These are phyloP conservation scores for Aphelocoma californica DNA, from an alignment of 2,797 vertebrate genomes.

Conservation along the genomic window DNA sequence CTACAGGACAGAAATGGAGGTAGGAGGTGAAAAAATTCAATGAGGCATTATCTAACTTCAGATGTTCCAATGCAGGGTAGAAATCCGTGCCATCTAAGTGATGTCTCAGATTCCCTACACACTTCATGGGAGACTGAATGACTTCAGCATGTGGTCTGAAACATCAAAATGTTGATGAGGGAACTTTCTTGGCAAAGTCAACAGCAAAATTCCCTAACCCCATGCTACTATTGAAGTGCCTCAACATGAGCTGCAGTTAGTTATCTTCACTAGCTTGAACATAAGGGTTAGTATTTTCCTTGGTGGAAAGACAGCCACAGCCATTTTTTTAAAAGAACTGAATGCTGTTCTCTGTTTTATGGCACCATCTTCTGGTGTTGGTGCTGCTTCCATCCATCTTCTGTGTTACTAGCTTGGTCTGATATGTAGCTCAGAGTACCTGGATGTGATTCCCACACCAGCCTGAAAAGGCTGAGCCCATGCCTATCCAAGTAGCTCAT, in stretches of 20 bases:
- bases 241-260: background rate
- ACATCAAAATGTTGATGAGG: background rate
- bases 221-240: background rate
- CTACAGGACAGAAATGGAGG: background rate
- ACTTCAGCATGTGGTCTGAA: constrained; percentile 6
- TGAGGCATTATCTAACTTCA: constrained; percentile 6
- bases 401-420: background rate
- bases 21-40: background rate
- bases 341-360: background rate
- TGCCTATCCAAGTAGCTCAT: background rate
- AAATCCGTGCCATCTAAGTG: background rate
- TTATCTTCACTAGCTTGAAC: background rate
- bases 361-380: background rate
- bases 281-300: background rate
- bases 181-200: background rate
- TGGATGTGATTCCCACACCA: background rate
- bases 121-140: background rate
- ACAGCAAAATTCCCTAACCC: background rate
- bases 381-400: background rate
- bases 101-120: background rate
- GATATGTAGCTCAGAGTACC: background rate
- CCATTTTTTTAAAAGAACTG: background rate
- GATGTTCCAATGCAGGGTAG: background rate
- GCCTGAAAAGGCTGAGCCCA: background rate
- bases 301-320: background rate